Evolutionary conservation across 1,140 invertebrate species (phyloP).

Genomic region (Musca domestica): DNA sequence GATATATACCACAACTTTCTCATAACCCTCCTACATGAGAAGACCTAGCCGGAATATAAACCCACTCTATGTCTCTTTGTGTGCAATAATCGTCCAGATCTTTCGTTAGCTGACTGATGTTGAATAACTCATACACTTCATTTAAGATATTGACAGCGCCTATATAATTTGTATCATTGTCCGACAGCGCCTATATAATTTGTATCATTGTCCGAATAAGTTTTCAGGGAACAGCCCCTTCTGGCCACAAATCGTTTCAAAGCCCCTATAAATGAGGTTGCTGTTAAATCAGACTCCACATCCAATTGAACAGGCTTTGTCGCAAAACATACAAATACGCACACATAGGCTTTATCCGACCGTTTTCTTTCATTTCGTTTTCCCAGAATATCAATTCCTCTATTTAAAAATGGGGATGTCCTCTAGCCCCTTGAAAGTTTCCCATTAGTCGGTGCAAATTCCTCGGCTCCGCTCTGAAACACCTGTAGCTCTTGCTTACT

Average conservation of each 20-base stretch:
- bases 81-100: not conserved
- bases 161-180: constrained; percentile 49
- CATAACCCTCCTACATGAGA: constrained; percentile 20
- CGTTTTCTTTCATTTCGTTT: constrained; percentile 20
- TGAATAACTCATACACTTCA: constrained; percentile 16
- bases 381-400: constrained; percentile 32
- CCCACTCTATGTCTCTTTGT: constrained; percentile 7
- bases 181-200: constrained; percentile 47
- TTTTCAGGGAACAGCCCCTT: constrained; percentile 25
- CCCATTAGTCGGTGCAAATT: not conserved
- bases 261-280: constrained; percentile 31
- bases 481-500: constrained; percentile 17
- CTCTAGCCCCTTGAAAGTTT: not conserved
- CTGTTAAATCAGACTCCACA: constrained; percentile 31
- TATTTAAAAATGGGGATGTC: not conserved
- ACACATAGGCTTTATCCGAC: constrained; percentile 18
- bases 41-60: constrained; percentile 9
- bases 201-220: constrained; percentile 45
- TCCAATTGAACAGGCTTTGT: constrained; percentile 44
- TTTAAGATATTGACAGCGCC: constrained; percentile 27
- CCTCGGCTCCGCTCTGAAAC: constrained; percentile 9
- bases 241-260: constrained; percentile 30
- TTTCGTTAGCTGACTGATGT: not conserved
- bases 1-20: constrained; percentile 19
- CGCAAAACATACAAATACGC: constrained; percentile 17